Evolutionary conservation across 1,140 invertebrate genomes (phyloP), one percentile per base, ranked within the genome.

Genomic region (Drosophila ogumai): DNA sequence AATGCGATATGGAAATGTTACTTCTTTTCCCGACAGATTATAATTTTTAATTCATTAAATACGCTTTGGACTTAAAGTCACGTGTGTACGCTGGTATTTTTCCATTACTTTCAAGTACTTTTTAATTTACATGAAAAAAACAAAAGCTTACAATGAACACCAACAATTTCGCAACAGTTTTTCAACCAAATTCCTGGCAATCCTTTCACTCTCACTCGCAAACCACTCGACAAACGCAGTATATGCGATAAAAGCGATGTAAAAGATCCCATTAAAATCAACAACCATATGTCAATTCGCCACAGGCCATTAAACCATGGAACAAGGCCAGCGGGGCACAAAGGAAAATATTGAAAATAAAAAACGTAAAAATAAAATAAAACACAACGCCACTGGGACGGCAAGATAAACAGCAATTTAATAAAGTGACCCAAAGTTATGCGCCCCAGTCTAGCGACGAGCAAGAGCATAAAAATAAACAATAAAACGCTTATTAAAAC

Each of bases 351-450:
- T 50, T 36, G 32, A 75, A 65, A 76, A 59, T 50, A 41, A 76
- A 44, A 38, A 41, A 41, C 8, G 22, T 19, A 38, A 40, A 72
- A 41, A 49, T 12, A 44, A 19, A 43, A 43, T 17, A 36, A 41
- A 71, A 71, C 57, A 68, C 36, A 50, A 58, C 72, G 47, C 44
- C 36, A 31, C 38, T 44, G 69, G 19, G 46, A 50, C 38, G 25
- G 50, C 58, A 86, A 63, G 74, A 87, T 69, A 87, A 88, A 87
- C 84, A 87, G 57, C 67, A 79, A 68, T 87, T 79, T 82, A 87
- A 79, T 87, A 86, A 82, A 72, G 75, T 72, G 82, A 66, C 65
- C 74, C 67, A 66, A 78, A 81, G 74, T 82, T 82, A 81, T 74
- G 71, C 38, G 46, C 47, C 44, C 65, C 63, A 47, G 69, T 36